These are phyloP conservation scores for Ectobius pallidus DNA, from an alignment of 2,888 invertebrate species.

Conservation along the genomic window DNA sequence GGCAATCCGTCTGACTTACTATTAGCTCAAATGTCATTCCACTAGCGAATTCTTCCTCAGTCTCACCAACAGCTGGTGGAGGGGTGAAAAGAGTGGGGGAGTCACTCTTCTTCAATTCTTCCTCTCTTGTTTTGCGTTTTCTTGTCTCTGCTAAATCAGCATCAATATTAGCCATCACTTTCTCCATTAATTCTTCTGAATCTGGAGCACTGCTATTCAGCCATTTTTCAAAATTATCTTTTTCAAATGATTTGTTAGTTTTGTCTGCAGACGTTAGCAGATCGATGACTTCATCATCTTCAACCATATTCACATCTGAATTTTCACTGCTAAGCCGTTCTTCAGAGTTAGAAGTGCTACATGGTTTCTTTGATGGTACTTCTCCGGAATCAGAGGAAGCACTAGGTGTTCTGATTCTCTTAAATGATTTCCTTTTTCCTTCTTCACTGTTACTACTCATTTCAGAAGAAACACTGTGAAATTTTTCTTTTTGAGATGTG, in stretches of 20 bases:
- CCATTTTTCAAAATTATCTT: neutral
- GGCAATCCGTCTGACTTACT: neutral
- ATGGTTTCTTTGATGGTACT: neutral
- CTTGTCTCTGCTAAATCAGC: constrained; percentile 13
- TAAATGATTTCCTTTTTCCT: neutral
- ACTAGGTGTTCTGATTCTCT: neutral
- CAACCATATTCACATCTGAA: neutral
- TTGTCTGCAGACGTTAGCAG: neutral
- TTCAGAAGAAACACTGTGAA: too few species aligned
- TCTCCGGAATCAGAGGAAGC: neutral
- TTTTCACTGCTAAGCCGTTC: neutral
- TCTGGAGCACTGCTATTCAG: neutral
- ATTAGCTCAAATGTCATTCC: neutral
- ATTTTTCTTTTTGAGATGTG: too few species aligned
- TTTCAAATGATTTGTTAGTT: neutral
- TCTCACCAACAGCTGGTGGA: neutral
- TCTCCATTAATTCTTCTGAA: constrained; percentile 15
- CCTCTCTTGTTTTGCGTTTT: neutral
- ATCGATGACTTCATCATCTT: neutral
- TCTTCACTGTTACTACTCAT: too few species aligned
- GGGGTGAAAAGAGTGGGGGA: constrained; percentile 16
- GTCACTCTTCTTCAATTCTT: neutral
- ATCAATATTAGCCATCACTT: constrained; percentile 16
- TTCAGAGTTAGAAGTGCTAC: neutral
- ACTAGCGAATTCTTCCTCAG: neutral